A percentile compares a stretch with the other conserved stretches of the same genome.
Conservation (phyloP, 2,797 vertebrate species). For the Argentina silus region DNA sequence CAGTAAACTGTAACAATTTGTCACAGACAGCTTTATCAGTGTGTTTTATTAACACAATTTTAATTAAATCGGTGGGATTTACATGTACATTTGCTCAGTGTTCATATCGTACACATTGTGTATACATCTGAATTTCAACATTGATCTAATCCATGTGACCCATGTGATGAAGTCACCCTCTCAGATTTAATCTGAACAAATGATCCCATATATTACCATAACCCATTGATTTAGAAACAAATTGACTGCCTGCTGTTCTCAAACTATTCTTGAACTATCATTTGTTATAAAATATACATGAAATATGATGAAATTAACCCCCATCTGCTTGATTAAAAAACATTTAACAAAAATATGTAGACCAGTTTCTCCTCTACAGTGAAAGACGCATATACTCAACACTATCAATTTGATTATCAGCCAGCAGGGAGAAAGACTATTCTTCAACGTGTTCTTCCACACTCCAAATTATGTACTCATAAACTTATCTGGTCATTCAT, state of each 20-base stretch:
- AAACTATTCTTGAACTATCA: background rate
- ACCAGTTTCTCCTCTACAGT: background rate
- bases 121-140: background rate
- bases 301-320: background rate
- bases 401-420: too few species aligned
- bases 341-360: background rate
- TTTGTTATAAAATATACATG: background rate
- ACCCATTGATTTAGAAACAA: background rate
- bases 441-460: too few species aligned
- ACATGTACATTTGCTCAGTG: background rate
- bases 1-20: background rate
- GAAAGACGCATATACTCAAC: too few species aligned
- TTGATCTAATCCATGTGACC: background rate
- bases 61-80: background rate
- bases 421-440: too few species aligned
- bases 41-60: background rate
- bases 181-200: background rate
- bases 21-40: background rate
- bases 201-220: background rate
- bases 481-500: too few species aligned
- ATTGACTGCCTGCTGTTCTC: background rate
- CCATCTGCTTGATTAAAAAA: background rate
- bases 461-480: too few species aligned
- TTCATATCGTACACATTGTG: background rate
- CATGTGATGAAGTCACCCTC: background rate